Base-by-base conservation (phyloP, 2,113 vertebrate species). In the Brachyhypopomus occidentalis region DNA sequence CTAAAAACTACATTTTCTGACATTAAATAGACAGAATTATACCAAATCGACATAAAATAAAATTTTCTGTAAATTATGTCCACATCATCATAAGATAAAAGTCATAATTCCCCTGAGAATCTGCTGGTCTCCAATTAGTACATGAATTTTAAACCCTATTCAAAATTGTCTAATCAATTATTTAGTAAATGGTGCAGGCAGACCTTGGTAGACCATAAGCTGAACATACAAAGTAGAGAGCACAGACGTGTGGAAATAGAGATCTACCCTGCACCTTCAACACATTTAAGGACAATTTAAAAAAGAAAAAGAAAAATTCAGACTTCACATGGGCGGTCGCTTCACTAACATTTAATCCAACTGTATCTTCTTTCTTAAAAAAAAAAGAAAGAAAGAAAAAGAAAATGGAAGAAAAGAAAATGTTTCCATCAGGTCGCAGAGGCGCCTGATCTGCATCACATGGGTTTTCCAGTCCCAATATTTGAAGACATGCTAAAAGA, bases 61-160 rank as follows among this genome's bases (percentile, higher is more conserved):
- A 92, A 92, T 94, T 89, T 93, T 93, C 92, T 93, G 92, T 92
- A 92, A 93, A 94, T 93, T 93, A 93, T 92, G 92, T 94, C 92
- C 91, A 91, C 93, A 92, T 94, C 92, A 94, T 93, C 92, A 92
- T 88, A 94, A 94, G 93, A 94, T 94, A 93, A 94, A 94, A 94
- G 93, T 92, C 91, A 86, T 91, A 82, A 87, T 88, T 93, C 92
- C 91, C 93, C 87, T 87, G 87, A 92, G 92, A 92, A 88, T 91
- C 90, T 80, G 88, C 90, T 91, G 90, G 92, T 93, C 91, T 93
- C 93, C 92, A 94, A 94, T 94, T 94, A 94, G 92, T 87, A 91
- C 86, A 92, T 89, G 91, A 90, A 93, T 94, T 89, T 91, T 90
- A 92, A 91, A 89, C 89, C 90, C 87, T 85, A 91, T 91, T 92